These are phyloP conservation scores for Bursaphelenchus okinawaensis DNA, from an alignment of 2,888 invertebrate species.

Conservation along the genomic window DNA sequence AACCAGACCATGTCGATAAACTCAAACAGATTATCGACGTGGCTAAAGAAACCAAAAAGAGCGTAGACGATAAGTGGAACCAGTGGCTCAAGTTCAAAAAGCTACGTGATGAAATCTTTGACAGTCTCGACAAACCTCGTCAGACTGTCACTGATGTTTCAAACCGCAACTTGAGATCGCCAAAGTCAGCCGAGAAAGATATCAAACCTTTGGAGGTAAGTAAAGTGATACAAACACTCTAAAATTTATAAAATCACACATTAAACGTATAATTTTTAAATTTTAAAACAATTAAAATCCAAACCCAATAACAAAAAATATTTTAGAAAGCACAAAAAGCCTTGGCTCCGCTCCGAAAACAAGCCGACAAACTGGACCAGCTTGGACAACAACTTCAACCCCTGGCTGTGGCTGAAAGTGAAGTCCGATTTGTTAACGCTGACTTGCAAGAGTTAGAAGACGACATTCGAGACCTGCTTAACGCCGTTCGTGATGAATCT, in stretches of 20 bases:
- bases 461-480: slow-evolving; percentile 26
- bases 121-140: not conserved
- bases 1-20: slow-evolving; percentile 5
- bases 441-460: slow-evolving; percentile 17
- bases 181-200: slow-evolving; percentile 9
- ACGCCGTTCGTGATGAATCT: slow-evolving; percentile 12
- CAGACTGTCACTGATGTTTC: not conserved
- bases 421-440: slow-evolving; percentile 19
- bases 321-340: not conserved
- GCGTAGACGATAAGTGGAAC: slow-evolving; percentile 8
- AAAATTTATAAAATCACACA: too few relatives aligned
- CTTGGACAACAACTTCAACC: slow-evolving; percentile 15
- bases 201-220: slow-evolving; percentile 29
- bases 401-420: slow-evolving; percentile 14
- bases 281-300: too few relatives aligned
- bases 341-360: not conserved
- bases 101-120: slow-evolving; percentile 2
- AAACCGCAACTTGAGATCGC: not conserved
- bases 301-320: slow-evolving; percentile 20
- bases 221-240: too few relatives aligned
- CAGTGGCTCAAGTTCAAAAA: slow-evolving; percentile 10
- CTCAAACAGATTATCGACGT: slow-evolving; percentile 15
- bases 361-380: not conserved
- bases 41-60: slow-evolving; percentile 9
- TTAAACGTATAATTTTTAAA: too few relatives aligned